Evolutionary conservation across 2,888 invertebrate genomes (phyloP), one percentile per base, ranked within the genome.

Genomic region (Drosophila borborema): DNA sequence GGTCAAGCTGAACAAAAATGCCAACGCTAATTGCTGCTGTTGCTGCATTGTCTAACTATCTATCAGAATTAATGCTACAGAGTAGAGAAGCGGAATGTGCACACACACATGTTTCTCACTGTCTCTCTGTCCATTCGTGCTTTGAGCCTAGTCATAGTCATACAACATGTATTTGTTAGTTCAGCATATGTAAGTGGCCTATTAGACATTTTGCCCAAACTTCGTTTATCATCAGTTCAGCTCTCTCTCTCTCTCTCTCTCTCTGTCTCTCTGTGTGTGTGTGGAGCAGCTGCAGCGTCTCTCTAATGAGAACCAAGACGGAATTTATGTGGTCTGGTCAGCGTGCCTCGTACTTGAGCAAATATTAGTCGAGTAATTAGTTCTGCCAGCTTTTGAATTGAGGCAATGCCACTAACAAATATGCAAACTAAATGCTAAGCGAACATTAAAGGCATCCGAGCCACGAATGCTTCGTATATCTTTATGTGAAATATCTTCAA

Each of bases 311-410:
- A 45, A 23, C 55, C 62, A 59, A 56, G 41, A 60, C 48, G 66
- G 64, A 77, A 89, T 72, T 77, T 72, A 66, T 83, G 66, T 61
- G 66, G 58, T 51, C 59, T 61, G 66, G 55, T 55, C 62, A 80
- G 63, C 45, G 20, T 41, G 43, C 76, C 70, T 59, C 23, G 28
- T 43, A 38, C 41, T 49, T 41, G 9, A 34, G 68, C 65, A 86
- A 88, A 90, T 90, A 85, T 90, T 86, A 66, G 72, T 51, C 56
- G 41, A 72, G 70, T 86, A 90, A 85, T 85, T 85, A 86, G 78
- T 63, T 74, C 59, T 41, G 64, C 51, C 45, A 60, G 59, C 74
- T 16, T 20, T 51, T 45, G 58, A 67, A 28, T 23, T 54, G 40
- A 36, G 28, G 31, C 20, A 7, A 28, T 20, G 45, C 45, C 45